Evolutionary conservation across 1,140 invertebrate species (phyloP).

Genomic region (Mylabris phalerata): DNA sequence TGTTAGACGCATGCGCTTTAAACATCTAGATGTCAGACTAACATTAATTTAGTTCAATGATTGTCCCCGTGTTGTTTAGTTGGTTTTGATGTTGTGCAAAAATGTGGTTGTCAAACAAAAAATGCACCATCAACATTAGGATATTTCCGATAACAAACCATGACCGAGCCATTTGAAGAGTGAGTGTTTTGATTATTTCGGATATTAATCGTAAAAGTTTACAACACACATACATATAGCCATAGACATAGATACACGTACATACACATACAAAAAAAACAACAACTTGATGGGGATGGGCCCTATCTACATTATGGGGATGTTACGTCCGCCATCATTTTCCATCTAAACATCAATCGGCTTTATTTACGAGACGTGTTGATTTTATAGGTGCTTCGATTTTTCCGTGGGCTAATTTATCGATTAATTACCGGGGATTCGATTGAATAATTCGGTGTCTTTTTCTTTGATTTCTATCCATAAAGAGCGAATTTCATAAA

Average conservation of each 20-base stretch:
- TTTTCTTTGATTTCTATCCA: no score
- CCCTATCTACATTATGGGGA: slow-evolving; percentile 7
- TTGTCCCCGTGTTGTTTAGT: slow-evolving; percentile 34
- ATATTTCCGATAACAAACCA: slow-evolving; percentile 63
- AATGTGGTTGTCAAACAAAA: slow-evolving; percentile 44
- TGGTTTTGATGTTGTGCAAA: slow-evolving; percentile 40
- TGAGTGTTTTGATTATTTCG: slow-evolving; percentile 44
- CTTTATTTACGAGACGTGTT: not conserved
- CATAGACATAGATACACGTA: not conserved
- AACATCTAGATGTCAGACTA: slow-evolving; percentile 25
- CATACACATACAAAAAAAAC: not conserved
- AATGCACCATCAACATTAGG: slow-evolving; percentile 57
- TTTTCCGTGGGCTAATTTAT: no score
- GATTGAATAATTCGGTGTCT: no score
- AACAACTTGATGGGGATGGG: slow-evolving; percentile 7
- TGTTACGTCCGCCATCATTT: slow-evolving; percentile 20
- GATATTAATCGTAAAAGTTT: no score
- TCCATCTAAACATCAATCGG: not conserved
- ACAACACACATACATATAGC: no score
- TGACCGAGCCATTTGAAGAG: slow-evolving; percentile 70
- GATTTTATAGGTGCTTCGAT: no score
- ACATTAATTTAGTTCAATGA: slow-evolving; percentile 37
- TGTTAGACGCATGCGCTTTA: slow-evolving; percentile 19
- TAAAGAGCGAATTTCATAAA: slow-evolving; percentile 2
- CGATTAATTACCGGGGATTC: no score